A percentile compares a stretch with the other conserved stretches of the same genome.
Conservation (phyloP, 2,888 invertebrate genomes). For the Sminthurides aquaticus region DNA sequence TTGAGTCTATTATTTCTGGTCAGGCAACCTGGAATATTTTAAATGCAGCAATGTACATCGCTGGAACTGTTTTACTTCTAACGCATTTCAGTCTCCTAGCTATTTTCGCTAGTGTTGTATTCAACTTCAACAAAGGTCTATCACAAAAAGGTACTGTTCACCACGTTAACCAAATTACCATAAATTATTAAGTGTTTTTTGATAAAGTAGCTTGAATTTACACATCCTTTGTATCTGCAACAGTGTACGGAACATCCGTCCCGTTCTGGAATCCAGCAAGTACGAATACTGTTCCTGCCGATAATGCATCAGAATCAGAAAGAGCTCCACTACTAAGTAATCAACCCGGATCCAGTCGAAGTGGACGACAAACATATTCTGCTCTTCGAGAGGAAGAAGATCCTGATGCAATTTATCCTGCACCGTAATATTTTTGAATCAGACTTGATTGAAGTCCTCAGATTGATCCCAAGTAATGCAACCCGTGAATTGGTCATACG, state of each 20-base stretch:
- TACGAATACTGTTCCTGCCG: background rate
- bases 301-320: too few species aligned
- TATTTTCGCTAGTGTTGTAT: conserved; percentile 25
- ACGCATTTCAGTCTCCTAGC: conserved; percentile 37
- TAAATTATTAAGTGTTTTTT: background rate
- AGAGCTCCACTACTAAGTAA: background rate
- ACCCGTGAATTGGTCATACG: too few species aligned
- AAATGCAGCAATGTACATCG: conserved; percentile 26
- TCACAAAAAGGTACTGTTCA: conserved; percentile 26
- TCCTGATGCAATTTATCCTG: conserved; percentile 1
- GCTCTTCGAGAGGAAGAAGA: background rate
- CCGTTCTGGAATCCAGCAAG: too few species aligned
- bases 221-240: too few species aligned
- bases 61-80: conserved; percentile 22
- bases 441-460: too few species aligned
- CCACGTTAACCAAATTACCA: too few species aligned
- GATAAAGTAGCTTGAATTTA: too few species aligned
- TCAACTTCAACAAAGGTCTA: conserved; percentile 37
- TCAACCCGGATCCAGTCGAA: background rate
- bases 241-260: too few species aligned
- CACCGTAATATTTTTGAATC: background rate
- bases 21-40: conserved; percentile 21
- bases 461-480: too few species aligned
- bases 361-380: background rate
- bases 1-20: conserved; percentile 18